Conservation (phyloP, 2,797 vertebrate species). For the Eulemur rubriventer region DNA sequence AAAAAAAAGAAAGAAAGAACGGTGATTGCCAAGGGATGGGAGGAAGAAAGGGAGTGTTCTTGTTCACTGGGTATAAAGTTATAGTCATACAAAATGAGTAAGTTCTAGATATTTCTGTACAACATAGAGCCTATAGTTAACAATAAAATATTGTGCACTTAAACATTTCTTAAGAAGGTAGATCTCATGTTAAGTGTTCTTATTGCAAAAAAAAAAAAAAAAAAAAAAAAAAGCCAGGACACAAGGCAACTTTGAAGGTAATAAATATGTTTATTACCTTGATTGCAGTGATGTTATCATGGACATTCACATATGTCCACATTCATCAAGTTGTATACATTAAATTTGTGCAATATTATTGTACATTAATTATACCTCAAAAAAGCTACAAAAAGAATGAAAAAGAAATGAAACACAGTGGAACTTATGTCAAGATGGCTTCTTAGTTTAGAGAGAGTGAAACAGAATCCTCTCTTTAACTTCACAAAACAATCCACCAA, state of each 20-base stretch:
- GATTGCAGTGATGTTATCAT: neutral
- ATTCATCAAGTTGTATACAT: neutral
- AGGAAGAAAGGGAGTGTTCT: neutral
- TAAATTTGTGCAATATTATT: neutral
- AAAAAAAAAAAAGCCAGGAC: too few relatives aligned
- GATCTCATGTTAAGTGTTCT: neutral
- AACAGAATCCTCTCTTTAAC: neutral
- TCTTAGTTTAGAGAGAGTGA: neutral
- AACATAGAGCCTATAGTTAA: neutral
- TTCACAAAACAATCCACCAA: neutral
- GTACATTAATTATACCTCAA: neutral
- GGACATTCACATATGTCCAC: neutral
- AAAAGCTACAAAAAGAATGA: neutral
- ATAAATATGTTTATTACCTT: neutral
- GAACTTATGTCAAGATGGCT: neutral
- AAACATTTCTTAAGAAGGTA: neutral
- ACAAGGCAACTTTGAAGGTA: neutral
- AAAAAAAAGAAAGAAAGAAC: neutral
- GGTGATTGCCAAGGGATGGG: neutral
- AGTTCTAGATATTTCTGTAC: neutral
- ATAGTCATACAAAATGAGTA: neutral
- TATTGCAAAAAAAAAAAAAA: neutral
- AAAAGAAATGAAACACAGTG: neutral
- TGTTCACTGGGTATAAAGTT: neutral
- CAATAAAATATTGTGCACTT: neutral